phyloP scores from a whole-genome alignment of 2,888 invertebrate species.

The Rhagophthalmus giganteus region DNA sequence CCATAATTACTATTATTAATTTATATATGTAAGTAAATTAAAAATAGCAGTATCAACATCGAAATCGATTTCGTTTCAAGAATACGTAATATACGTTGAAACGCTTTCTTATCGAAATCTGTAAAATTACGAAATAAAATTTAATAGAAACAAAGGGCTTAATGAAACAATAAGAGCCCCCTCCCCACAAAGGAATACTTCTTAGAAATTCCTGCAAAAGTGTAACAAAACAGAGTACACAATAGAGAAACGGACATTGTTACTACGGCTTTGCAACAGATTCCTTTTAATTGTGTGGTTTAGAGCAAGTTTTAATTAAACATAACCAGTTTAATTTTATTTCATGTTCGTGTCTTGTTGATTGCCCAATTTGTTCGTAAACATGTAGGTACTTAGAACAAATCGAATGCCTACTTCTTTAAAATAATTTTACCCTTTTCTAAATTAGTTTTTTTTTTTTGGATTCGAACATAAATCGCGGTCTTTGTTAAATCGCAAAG shows the following conservation, averaged over 20 bases:
- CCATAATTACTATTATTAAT: too few relatives aligned
- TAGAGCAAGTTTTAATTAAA: slow-evolving; percentile 28
- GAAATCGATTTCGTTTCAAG: neutral
- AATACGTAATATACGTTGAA: neutral
- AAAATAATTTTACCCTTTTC: neutral
- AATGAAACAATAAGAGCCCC: slow-evolving; percentile 26
- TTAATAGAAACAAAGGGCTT: slow-evolving; percentile 28
- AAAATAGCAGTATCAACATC: too few relatives aligned
- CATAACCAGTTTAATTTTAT: slow-evolving; percentile 16
- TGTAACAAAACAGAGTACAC: slow-evolving; percentile 30
- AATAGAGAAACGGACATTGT: slow-evolving; percentile 29
- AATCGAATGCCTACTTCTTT: neutral
- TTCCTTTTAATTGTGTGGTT: slow-evolving; percentile 26
- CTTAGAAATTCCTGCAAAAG: slow-evolving; percentile 29
- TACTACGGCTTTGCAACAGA: slow-evolving; percentile 15
- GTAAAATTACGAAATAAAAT: slow-evolving; percentile 23
- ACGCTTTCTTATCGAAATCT: slow-evolving; percentile 5
- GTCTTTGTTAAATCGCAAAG: too few relatives aligned
- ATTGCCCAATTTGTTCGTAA: neutral
- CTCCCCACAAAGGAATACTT: slow-evolving; percentile 27
- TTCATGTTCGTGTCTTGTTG: neutral
- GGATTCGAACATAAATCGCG: too few relatives aligned
- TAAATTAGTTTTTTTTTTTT: slow-evolving; percentile 1
- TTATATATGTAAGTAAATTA: too few relatives aligned
- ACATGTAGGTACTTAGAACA: too few relatives aligned